These are phyloP conservation scores for Myanophis thanlyinensis DNA, from an alignment of 2,113 vertebrate species.

Conservation along the genomic window DNA sequence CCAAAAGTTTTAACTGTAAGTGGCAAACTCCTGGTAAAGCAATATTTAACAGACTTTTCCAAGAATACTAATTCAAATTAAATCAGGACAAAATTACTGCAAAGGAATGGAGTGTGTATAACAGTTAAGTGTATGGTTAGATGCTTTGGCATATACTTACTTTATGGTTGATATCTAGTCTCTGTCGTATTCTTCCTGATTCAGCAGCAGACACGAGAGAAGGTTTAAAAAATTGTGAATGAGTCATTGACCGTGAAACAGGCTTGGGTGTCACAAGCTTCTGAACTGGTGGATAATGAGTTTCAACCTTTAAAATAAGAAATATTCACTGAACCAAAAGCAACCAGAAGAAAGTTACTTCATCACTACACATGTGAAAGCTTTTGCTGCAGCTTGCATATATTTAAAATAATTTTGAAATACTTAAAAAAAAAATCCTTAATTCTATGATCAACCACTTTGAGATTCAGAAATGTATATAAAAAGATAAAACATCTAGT, in stretches of 20 bases:
- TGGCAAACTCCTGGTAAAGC: not conserved
- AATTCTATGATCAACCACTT: not conserved
- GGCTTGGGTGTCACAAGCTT: constrained; percentile 83
- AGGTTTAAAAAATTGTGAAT: constrained; percentile 86
- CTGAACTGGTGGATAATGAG: constrained; percentile 83
- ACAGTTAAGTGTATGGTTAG: constrained; percentile 36
- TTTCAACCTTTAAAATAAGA: constrained; percentile 79
- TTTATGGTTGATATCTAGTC: constrained; percentile 68
- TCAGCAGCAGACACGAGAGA: constrained; percentile 81
- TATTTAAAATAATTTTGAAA: not conserved
- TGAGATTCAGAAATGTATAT: not conserved
- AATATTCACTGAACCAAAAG: constrained; percentile 38
- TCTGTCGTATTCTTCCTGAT: constrained; percentile 72
- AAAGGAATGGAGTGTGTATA: not conserved
- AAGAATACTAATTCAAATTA: not conserved
- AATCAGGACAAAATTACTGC: not conserved
- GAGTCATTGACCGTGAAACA: constrained; percentile 73
- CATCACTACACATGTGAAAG: not conserved
- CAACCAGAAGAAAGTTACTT: constrained; percentile 10
- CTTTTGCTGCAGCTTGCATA: not conserved
- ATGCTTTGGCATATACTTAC: constrained; percentile 60
- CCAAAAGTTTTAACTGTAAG: not conserved
- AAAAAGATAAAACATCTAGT: not conserved
- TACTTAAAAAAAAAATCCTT: not conserved
- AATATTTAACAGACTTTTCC: not conserved